Evolutionary conservation across 1,140 invertebrate species (phyloP), one percentile per base, ranked within the genome.

Genomic region (Meloidogyne chitwoodi): DNA sequence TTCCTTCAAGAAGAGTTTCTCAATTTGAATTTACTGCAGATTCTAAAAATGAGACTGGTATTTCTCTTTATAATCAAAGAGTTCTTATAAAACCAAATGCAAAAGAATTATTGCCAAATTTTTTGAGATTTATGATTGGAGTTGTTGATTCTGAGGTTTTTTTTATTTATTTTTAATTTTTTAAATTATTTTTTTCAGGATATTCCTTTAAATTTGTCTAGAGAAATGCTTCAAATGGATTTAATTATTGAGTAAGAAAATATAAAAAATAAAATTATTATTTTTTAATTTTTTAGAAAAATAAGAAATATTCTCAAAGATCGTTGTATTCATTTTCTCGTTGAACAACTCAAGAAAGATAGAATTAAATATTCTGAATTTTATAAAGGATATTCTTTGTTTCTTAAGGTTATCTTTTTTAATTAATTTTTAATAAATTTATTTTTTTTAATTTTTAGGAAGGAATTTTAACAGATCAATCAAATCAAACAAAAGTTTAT

Each of bases 221-320:
- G 96, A 86, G 96, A 98, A 88, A 89, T 98, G 61, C 89, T 98
- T 19, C 96, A 98, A 89, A 95, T 97, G 84, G 94, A 93, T 87
- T 90, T 91, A 29, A 89, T 98, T 1, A 96, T 98, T 75, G 91
- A 91, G 92, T 93, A 90, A 90, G 68, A 22, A n/a, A 31, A 38
- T 61, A 75, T 44, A 34, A 38, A 12, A 61, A 38, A 74, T 29
- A 4, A 12, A 16, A 5, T 27, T 19, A 16, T 2, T 80, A 77
- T 63, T 19, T 26, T 31, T 22, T 27, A 34, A 74, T 1, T 10
- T 77, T 26, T n/a, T 82, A 93, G 93, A 38, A 95, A 94, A 89
- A 88, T 98, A 8, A 90, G 92, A 29, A 91, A 90, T 73, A 93
- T 96, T 38, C 88, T 98, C 16, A 94, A 94, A 0, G 92, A 92